These are phyloP conservation scores for Psittacula cyanocephala DNA, from an alignment of 2,113 vertebrate genomes.

Conservation along the genomic window DNA sequence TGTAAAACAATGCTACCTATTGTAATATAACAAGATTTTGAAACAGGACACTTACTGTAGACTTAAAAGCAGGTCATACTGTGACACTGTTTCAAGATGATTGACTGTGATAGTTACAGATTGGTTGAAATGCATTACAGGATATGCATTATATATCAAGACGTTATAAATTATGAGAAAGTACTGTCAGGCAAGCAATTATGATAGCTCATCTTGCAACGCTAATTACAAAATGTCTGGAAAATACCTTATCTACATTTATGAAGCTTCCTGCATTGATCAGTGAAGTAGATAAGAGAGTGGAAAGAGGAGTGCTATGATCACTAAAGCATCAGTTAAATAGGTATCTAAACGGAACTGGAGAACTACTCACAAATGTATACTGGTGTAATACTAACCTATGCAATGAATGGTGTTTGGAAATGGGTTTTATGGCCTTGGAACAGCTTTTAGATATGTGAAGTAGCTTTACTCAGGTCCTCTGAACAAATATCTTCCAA, in stretches of 20 bases:
- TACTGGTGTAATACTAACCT: neutral
- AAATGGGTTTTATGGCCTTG: neutral
- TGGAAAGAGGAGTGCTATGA: neutral
- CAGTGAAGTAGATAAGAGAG: neutral
- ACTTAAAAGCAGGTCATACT: neutral
- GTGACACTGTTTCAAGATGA: constrained; percentile 33
- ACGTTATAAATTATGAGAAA: constrained; percentile 39
- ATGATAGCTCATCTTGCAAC: constrained; percentile 33
- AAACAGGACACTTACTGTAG: neutral
- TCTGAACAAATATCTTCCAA: neutral
- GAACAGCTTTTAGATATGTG: neutral
- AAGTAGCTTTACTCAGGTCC: neutral
- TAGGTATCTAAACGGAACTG: neutral
- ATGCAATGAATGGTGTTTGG: neutral
- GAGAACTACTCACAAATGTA: neutral
- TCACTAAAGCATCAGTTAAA: neutral
- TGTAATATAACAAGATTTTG: neutral
- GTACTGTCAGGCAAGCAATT: constrained; percentile 54
- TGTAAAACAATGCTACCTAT: neutral
- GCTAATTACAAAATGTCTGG: constrained; percentile 47
- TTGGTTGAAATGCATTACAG: constrained; percentile 36
- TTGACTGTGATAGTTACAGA: constrained; percentile 38
- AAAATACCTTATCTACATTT: constrained; percentile 52
- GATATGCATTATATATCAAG: constrained; percentile 63
- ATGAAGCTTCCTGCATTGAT: constrained; percentile 40